Evolutionary conservation across 2,797 vertebrate species (phyloP).

Genomic region (Telmatherina bonti): DNA sequence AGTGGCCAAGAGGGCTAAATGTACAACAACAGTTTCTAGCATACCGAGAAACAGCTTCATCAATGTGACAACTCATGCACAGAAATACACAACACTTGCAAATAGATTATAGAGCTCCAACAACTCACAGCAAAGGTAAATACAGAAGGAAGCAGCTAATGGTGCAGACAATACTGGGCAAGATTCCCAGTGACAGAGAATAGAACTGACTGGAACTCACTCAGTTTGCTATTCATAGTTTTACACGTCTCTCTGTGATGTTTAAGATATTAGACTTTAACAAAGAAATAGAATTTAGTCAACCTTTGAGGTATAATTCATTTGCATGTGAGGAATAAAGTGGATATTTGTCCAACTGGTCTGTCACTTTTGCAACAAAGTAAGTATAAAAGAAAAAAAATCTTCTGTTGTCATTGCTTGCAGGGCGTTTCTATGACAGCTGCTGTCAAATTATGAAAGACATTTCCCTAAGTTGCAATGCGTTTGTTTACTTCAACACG

Average conservation of each 20-base stretch:
- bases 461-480: background rate
- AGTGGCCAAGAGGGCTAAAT: background rate
- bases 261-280: no score
- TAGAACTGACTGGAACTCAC: background rate
- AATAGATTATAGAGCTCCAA: background rate
- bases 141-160: background rate
- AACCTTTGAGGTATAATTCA: background rate
- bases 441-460: background rate
- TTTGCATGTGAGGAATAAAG: background rate
- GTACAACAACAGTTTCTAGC: background rate
- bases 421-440: background rate
- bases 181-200: background rate
- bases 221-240: background rate
- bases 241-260: background rate
- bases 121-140: background rate
- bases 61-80: background rate
- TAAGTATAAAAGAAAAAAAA: no score
- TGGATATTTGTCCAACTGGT: background rate
- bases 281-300: no score
- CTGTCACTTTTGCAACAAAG: background rate
- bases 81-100: background rate
- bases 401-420: background rate
- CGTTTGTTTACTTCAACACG: no score
- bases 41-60: slow-evolving; percentile 3
- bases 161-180: background rate